These are phyloP conservation scores for Notothenia coriiceps DNA, from an alignment of 2,113 vertebrate genomes.

Conservation along the genomic window DNA sequence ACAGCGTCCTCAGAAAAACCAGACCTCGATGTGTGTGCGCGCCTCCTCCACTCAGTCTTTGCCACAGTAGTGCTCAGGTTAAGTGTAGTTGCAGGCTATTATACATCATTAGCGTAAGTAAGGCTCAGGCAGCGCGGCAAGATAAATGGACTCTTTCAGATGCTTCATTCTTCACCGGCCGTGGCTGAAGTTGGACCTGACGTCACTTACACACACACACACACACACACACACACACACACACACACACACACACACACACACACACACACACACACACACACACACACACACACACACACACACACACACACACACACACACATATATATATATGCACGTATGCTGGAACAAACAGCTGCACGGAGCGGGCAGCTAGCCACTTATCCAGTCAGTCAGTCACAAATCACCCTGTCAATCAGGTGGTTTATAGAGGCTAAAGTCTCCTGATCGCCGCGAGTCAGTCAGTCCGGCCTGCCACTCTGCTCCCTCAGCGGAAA, in stretches of 20 bases:
- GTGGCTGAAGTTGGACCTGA: constrained; percentile 64
- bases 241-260: too few species aligned
- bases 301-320: not conserved
- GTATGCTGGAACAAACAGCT: constrained; percentile 41
- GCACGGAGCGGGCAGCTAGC: constrained; percentile 53
- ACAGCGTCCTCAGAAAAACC: constrained; percentile 63
- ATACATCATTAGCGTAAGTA: constrained; percentile 96
- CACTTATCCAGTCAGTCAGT: constrained; percentile 76
- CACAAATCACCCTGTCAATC: constrained; percentile 81
- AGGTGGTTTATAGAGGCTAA: constrained; percentile 71
- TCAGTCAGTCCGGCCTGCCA: constrained; percentile 70
- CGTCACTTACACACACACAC: constrained; percentile 46
- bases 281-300: constrained; percentile 13
- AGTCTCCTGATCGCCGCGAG: constrained; percentile 65
- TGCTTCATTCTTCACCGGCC: constrained; percentile 78
- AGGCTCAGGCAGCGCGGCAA: constrained; percentile 86
- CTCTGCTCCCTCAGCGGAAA: constrained; percentile 66
- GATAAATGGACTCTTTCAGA: constrained; percentile 87
- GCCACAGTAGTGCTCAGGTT: constrained; percentile 91
- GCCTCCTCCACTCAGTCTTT: constrained; percentile 79
- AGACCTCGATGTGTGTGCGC: constrained; percentile 57
- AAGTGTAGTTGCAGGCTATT: constrained; percentile 97
- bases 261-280: too few species aligned
- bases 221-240: not conserved
- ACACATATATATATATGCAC: constrained; percentile 8